These are phyloP conservation scores for Pseudorasbora parva DNA, from an alignment of 2,113 vertebrate species.

Conservation along the genomic window DNA sequence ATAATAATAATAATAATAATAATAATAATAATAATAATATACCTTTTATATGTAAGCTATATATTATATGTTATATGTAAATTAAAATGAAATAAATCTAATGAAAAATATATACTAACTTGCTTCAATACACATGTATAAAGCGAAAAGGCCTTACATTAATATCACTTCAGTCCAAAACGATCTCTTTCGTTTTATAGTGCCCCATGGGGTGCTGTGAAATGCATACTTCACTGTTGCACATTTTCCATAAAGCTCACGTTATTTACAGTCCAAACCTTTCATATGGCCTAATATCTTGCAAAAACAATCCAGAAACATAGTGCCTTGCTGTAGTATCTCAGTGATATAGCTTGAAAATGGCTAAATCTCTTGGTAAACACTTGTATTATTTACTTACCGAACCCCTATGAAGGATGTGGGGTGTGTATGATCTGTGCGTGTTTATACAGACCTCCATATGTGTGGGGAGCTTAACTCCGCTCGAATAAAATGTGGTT, in stretches of 20 bases:
- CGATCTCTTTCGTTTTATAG: neutral
- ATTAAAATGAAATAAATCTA: neutral
- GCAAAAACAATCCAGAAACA: neutral
- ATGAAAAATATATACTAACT: neutral
- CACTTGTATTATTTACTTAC: conserved; percentile 25
- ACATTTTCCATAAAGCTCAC: neutral
- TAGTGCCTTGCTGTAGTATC: neutral
- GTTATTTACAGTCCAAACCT: neutral
- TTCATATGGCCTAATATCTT: neutral
- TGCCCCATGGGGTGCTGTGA: neutral
- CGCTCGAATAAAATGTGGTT: conserved; percentile 53
- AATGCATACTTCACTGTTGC: neutral
- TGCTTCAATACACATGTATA: neutral
- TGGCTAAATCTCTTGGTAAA: conserved; percentile 1
- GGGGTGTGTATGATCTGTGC: conserved; percentile 45
- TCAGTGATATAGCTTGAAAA: neutral
- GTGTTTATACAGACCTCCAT: conserved; percentile 44
- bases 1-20: neutral
- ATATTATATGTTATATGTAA: too few relatives aligned
- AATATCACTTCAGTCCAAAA: neutral
- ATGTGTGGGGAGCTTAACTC: conserved; percentile 29
- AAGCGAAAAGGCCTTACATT: neutral
- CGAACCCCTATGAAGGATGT: conserved; percentile 21
- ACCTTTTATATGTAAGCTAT: too few relatives aligned
- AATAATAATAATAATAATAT: neutral